Conservation (phyloP, 1,140 invertebrate genomes). For the Heliconius himera region DNA sequence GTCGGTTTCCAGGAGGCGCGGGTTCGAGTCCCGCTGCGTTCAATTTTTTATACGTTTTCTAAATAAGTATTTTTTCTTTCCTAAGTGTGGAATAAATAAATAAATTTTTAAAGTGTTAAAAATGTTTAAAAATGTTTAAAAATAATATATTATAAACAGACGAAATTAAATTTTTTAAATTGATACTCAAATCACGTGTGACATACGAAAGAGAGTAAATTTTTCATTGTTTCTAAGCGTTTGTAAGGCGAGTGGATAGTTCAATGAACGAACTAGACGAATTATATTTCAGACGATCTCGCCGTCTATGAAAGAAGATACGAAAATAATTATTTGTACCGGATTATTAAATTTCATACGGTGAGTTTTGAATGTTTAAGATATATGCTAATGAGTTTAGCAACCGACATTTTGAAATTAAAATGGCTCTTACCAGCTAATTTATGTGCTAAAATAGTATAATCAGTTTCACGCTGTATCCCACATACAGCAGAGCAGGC, state of each 20-base stretch:
- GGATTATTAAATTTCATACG: neutral
- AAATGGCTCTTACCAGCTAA: neutral
- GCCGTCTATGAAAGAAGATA: constrained; percentile 17
- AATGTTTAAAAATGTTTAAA: too few species aligned
- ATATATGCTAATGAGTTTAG: neutral
- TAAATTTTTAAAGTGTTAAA: too few species aligned
- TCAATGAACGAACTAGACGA: constrained; percentile 23
- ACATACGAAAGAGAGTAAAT: neutral
- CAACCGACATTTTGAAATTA: neutral
- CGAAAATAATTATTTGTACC: neutral
- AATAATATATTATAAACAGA: neutral
- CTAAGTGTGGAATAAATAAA: too few species aligned
- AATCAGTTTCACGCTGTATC: too few species aligned
- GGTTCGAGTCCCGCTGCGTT: too few species aligned
- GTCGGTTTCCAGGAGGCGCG: too few species aligned
- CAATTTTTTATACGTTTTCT: too few species aligned
- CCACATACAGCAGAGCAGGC: too few species aligned
- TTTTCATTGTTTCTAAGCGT: neutral
- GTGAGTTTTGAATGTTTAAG: neutral
- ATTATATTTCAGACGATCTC: constrained; percentile 19
- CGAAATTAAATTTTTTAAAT: neutral
- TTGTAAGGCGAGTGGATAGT: constrained; percentile 16
- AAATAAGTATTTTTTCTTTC: too few species aligned
- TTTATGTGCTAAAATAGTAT: neutral
- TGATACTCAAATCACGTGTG: neutral